Percentiles rank a stretch among this genome's conserved stretches.
These are phyloP conservation scores for Tiliacea aurago DNA, from an alignment of 2,888 invertebrate genomes.

Conservation along the genomic window DNA sequence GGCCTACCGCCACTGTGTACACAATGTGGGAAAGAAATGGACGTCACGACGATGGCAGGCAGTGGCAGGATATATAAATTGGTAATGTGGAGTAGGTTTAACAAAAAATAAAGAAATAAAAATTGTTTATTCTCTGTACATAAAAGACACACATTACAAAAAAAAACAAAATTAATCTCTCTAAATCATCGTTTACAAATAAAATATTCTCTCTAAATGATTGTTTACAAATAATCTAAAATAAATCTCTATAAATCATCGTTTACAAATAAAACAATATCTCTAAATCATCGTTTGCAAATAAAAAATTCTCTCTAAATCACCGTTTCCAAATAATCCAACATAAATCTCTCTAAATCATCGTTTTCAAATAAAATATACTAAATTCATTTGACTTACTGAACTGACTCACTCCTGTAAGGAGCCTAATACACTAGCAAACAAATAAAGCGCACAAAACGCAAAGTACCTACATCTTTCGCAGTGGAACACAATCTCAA, in stretches of 20 bases:
- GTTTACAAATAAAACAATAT: background rate
- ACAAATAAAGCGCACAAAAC: background rate
- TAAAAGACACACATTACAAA: background rate
- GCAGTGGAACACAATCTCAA: slow-evolving; percentile 39
- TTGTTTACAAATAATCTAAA: too few relatives aligned
- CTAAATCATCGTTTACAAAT: background rate
- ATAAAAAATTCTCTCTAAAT: too few relatives aligned
- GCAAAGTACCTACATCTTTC: background rate
- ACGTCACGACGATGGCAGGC: background rate
- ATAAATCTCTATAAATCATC: too few relatives aligned
- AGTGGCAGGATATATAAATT: background rate
- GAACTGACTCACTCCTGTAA: background rate
- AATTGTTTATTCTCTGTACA: too few relatives aligned
- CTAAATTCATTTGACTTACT: background rate
- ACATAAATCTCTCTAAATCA: too few relatives aligned
- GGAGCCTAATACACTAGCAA: background rate
- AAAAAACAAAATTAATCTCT: background rate
- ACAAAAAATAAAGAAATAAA: too few relatives aligned
- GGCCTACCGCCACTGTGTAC: background rate
- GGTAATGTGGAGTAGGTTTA: too few relatives aligned
- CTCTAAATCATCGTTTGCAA: background rate
- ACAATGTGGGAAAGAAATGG: background rate
- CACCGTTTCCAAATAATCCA: too few relatives aligned
- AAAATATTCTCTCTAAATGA: too few relatives aligned
- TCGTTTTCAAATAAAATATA: background rate